A percentile compares a stretch with the other conserved stretches of the same genome.
Conservation (phyloP, 2,797 vertebrate species). For the Myoxocephalus aenaeus region DNA sequence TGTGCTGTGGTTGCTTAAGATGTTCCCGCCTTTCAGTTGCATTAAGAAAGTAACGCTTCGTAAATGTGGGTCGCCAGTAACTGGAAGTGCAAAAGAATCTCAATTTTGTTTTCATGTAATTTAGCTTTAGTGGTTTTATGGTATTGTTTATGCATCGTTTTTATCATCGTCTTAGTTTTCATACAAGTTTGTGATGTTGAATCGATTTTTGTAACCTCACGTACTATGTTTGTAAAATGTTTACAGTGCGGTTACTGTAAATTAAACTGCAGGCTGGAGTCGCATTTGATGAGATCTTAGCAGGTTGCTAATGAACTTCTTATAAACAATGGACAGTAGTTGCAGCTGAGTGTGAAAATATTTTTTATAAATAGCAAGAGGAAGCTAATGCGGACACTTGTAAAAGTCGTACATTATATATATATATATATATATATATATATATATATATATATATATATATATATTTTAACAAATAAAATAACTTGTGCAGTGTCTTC, state of each 20-base stretch:
- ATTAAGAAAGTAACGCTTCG: constrained; percentile 15
- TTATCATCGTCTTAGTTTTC: constrained; percentile 56
- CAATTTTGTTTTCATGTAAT: constrained; percentile 46
- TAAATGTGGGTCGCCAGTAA: constrained; percentile 57
- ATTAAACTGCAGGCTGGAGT: constrained; percentile 74
- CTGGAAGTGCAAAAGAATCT: constrained; percentile 81
- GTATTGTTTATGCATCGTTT: constrained; percentile 38
- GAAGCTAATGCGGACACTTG: constrained; percentile 17
- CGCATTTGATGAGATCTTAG: constrained; percentile 24
- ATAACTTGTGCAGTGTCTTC: constrained; percentile 15
- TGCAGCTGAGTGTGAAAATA: constrained; percentile 5
- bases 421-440: too few species aligned
- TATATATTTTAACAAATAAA: too few species aligned
- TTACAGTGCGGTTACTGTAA: constrained; percentile 56
- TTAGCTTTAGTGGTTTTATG: constrained; percentile 37
- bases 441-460: too few species aligned
- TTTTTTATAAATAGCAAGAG: constrained; percentile 31
- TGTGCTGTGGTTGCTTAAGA: constrained; percentile 69
- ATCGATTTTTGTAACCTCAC: constrained; percentile 60
- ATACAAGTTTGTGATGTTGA: constrained; percentile 58
- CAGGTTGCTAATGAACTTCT: constrained; percentile 12
- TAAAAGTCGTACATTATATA: constrained; percentile 21
- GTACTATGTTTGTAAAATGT: constrained; percentile 60
- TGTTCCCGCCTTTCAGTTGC: constrained; percentile 34
- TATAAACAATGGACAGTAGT: constrained; percentile 3